Percentiles rank a stretch among this genome's conserved stretches.
Evolutionary conservation across 2,888 invertebrate species (phyloP).

Genomic region (Caenorhabditis sp.): DNA sequence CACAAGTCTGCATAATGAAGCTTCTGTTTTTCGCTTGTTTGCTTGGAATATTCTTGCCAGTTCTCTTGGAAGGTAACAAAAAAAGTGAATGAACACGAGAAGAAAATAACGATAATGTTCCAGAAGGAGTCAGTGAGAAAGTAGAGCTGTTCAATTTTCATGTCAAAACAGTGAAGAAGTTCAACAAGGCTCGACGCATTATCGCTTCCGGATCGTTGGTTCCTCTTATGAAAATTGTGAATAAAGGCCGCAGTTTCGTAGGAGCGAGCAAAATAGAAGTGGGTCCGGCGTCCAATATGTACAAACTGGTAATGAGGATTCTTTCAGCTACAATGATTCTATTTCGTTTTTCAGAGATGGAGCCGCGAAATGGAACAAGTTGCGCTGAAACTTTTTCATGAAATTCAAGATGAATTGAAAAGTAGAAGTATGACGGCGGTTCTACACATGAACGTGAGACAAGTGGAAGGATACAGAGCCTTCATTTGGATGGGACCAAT

Average conservation of each 20-base stretch:
- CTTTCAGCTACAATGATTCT: too few species aligned
- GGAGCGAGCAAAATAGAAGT: not conserved
- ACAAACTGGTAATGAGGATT: too few species aligned
- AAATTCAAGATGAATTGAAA: not conserved
- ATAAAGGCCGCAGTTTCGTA: too few species aligned
- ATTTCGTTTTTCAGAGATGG: not conserved
- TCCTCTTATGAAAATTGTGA: not conserved
- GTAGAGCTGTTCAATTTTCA: not conserved
- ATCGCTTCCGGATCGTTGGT: not conserved
- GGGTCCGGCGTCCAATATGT: not conserved
- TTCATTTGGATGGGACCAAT: not conserved
- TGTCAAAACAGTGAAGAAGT: not conserved
- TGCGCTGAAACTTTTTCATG: not conserved
- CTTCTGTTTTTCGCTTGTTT: not conserved
- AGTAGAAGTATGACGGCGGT: not conserved
- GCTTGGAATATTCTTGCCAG: not conserved
- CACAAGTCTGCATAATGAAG: too few species aligned
- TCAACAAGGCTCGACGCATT: not conserved
- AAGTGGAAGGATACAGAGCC: not conserved
- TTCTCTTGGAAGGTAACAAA: too few species aligned
- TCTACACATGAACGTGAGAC: too few species aligned
- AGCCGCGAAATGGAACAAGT: conserved; percentile 1
- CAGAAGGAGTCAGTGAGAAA: not conserved
- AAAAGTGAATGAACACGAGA: too few species aligned
- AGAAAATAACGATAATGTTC: too few species aligned